Base-by-base conservation (phyloP, 2,797 vertebrate genomes). In the Alcedo quadribrachys region DNA sequence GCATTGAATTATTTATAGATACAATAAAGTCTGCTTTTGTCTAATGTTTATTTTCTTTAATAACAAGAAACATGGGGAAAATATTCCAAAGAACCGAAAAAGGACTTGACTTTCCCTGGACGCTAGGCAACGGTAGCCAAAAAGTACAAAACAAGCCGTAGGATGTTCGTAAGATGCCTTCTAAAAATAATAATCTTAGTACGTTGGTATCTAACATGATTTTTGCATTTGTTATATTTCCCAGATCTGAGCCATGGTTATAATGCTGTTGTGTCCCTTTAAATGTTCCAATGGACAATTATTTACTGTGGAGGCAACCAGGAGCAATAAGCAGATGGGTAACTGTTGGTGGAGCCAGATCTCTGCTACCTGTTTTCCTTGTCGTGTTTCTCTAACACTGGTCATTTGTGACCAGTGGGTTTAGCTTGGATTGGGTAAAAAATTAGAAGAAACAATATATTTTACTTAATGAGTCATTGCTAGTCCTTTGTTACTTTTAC, bases 11-110 rank as follows among this genome's bases (percentile, higher is more conserved):
- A 97, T 97, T 97, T 97, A 97, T 97, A 96, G 96, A 96, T 97
- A 96, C 95, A 97, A 97, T 97, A 97, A 97, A 95, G 84, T 87
- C 86, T 1, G 19, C 93, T 97, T 98, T 97, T 96, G 93, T 96
- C 94, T 94, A 87, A 96, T 97, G 96, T 97, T 97, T 97, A 93
- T 98, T 98, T 98, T 97, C 92, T 97, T 97, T 97, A 97, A 96
- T 97, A 98, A 95, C 78, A 97, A 97, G 95, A 96, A 97, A 96
- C 96, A 87, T 90, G 91, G 94, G 85, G 94, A 89, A 97, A 97
- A 95, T 96, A 90, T 95, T 97, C 94, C 95, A 94, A 96, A 96
- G 90, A 87, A 89, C 93, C 5, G 2, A 96, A 97, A 96, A 96
- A 97, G 89, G 80, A 96, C 92, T 93, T 87, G 93, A 81, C 87